Evolutionary conservation across 2,888 invertebrate species (phyloP).

Genomic region (Brenthis ino): DNA sequence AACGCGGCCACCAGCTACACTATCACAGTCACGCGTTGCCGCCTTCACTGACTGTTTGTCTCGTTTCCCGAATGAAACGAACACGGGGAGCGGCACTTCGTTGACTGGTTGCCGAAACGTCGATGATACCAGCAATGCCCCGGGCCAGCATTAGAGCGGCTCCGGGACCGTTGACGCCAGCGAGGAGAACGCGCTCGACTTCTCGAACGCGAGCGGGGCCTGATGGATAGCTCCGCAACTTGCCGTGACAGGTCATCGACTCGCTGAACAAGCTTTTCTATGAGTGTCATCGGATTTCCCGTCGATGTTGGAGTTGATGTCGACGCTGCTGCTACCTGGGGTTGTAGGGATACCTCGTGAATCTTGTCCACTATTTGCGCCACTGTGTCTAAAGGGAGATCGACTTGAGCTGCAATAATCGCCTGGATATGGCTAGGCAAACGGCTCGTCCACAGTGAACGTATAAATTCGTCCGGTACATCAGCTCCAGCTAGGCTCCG

Average conservation of each 20-base stretch:
- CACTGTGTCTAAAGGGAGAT: too few relatives aligned
- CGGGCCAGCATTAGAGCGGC: conserved; percentile 19
- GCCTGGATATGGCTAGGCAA: too few relatives aligned
- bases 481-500: too few relatives aligned
- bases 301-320: neutral
- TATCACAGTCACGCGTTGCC: conserved; percentile 43
- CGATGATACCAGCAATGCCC: conserved; percentile 38
- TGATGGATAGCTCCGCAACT: conserved; percentile 5
- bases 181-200: conserved; percentile 7
- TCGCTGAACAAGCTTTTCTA: conserved; percentile 9
- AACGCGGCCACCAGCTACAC: conserved; percentile 39
- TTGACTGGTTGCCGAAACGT: conserved; percentile 33
- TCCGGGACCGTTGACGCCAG: conserved; percentile 19
- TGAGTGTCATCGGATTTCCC: neutral
- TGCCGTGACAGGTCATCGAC: conserved; percentile 19
- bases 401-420: too few relatives aligned
- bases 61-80: conserved; percentile 40
- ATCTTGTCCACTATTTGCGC: too few relatives aligned
- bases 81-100: conserved; percentile 39
- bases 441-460: too few relatives aligned
- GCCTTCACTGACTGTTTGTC: conserved; percentile 42
- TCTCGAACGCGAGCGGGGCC: conserved; percentile 4
- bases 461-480: too few relatives aligned
- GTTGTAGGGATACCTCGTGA: too few relatives aligned
- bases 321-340: conserved; percentile 11